phyloP scores from a whole-genome alignment of 1,140 invertebrate species.

The Calliopsis andreniformis region DNA sequence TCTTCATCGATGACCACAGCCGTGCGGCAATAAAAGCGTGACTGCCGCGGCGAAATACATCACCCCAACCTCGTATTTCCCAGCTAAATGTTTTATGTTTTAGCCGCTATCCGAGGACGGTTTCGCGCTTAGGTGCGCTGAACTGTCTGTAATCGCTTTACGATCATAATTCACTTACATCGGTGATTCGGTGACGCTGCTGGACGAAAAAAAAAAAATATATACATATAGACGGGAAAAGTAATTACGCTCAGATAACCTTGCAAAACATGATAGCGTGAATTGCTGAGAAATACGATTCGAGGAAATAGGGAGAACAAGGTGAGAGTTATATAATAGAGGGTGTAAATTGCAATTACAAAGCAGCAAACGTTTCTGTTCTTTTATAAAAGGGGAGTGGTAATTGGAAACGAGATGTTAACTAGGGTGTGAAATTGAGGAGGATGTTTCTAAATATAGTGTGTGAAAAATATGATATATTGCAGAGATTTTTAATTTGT shows the following conservation, averaged over 20 bases:
- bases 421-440: too few relatives aligned
- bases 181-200: slow-evolving; percentile 13
- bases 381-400: too few relatives aligned
- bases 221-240: background rate
- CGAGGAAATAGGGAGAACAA: background rate
- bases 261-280: slow-evolving; percentile 5
- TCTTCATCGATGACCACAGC: slow-evolving; percentile 17
- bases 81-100: slow-evolving; percentile 23
- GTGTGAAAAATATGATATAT: too few relatives aligned
- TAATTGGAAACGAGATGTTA: too few relatives aligned
- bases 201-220: background rate
- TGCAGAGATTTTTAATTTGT: too few relatives aligned
- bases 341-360: too few relatives aligned
- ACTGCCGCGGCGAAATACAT: slow-evolving; percentile 10
- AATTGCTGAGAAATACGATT: background rate
- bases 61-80: slow-evolving; percentile 1
- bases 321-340: background rate
- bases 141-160: slow-evolving; percentile 31
- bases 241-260: slow-evolving; percentile 22
- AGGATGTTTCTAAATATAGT: too few relatives aligned
- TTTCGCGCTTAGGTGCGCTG: slow-evolving; percentile 5
- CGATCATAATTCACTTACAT: slow-evolving; percentile 24
- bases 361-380: background rate
- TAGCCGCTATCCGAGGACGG: background rate
- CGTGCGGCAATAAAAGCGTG: slow-evolving; percentile 17